Conservation (phyloP, 2,113 vertebrate species). For the Tetraodon nigroviridis region DNA sequence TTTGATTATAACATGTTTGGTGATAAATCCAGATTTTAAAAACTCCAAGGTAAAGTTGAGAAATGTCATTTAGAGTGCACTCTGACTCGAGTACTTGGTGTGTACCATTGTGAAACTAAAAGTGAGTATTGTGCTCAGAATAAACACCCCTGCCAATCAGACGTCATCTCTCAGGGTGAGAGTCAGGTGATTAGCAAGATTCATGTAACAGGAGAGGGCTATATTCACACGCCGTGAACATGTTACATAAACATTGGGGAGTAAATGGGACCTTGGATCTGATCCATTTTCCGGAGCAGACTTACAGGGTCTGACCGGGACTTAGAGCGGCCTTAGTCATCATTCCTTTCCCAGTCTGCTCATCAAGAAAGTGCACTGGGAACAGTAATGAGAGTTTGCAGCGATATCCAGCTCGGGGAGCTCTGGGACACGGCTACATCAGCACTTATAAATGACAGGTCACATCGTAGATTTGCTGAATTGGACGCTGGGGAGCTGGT, state of each 20-base stretch:
- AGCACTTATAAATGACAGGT: conserved; percentile 64
- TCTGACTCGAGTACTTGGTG: no score
- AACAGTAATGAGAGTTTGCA: conserved; percentile 55
- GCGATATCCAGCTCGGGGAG: conserved; percentile 58
- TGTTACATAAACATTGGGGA: conserved; percentile 22
- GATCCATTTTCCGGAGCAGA: conserved; percentile 32
- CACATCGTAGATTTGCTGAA: conserved; percentile 50
- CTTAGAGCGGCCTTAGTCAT: conserved; percentile 51
- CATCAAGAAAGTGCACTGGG: conserved; percentile 46
- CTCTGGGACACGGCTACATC: conserved; percentile 47
- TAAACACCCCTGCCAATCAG: background rate
- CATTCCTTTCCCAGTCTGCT: conserved; percentile 47
- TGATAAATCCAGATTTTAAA: no score
- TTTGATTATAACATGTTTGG: no score
- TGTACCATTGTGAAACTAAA: background rate
- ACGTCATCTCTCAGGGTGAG: background rate
- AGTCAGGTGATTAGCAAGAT: background rate
- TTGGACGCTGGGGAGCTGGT: conserved; percentile 45
- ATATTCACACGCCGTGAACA: background rate
- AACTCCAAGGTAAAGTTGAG: no score
- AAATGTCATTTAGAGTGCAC: no score
- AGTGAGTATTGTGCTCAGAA: background rate
- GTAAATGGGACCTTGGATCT: conserved; percentile 36
- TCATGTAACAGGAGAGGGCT: conserved; percentile 12
- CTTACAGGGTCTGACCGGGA: conserved; percentile 26